These are phyloP conservation scores for Himalopsyche kuldschensis DNA, from an alignment of 2,888 invertebrate genomes.

Conservation along the genomic window DNA sequence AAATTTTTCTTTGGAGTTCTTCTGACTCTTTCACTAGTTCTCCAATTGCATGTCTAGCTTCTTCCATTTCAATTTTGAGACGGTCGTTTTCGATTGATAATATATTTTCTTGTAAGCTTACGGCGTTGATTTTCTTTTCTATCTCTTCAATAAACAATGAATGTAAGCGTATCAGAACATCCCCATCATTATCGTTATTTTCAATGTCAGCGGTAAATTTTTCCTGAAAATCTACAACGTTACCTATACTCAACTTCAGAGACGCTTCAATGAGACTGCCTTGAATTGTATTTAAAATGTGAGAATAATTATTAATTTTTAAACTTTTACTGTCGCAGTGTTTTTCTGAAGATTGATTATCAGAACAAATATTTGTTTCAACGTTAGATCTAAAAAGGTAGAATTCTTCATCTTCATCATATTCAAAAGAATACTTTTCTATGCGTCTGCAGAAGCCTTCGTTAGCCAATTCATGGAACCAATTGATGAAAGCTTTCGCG, in stretches of 20 bases:
- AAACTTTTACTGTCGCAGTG: neutral
- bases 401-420: neutral
- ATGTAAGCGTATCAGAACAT: neutral
- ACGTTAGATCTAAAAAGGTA: too few relatives aligned
- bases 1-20: conserved; percentile 27
- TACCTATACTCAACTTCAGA: neutral
- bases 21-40: conserved; percentile 32
- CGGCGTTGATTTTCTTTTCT: neutral
- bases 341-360: neutral
- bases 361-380: neutral
- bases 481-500: neutral
- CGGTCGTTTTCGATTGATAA: conserved; percentile 13
- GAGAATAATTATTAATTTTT: neutral
- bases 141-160: neutral
- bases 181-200: neutral
- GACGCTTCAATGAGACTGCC: neutral
- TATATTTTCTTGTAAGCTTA: neutral
- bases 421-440: neutral
- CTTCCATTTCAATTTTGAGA: conserved; percentile 28
- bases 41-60: conserved; percentile 19
- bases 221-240: neutral
- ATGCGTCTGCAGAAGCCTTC: neutral
- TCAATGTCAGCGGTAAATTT: neutral
- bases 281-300: neutral
- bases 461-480: neutral